Base-by-base conservation (phyloP, 2,113 vertebrate species). In the Eptesicus fuscus region DNA sequence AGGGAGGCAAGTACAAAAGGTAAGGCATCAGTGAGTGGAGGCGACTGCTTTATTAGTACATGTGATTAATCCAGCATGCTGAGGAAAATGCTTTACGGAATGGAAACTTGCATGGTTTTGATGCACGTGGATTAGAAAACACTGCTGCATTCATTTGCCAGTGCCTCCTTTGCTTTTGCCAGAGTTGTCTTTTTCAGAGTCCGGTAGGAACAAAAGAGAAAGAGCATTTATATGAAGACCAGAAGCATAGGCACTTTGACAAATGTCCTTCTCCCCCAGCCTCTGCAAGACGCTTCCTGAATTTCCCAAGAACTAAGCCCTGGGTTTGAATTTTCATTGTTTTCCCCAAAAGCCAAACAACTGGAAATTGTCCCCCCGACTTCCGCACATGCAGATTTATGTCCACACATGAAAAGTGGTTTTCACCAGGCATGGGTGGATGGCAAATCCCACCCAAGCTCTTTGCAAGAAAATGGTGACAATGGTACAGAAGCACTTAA, bases 21-120 rank as follows among this genome's bases (percentile, higher is more conserved):
- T 79, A 95, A 98, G 97, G 97, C 97, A 96, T 97, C 96, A 95
- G 89, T 49, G 96, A 98, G 97, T 7, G 90, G 96, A 97, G 97
- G 97, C 95, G 16, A 96, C 98, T 95, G 96, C 97, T 98, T 97
- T 98, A 98, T 98, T 98, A 98, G 98, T 98, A 98, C 97, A 94
- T 98, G 98, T 97, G 97, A 98, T 98, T 98, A 98, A 98, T 98
- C 98, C 97, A 98, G 98, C 98, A 98, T 98, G 97, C 98, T 98
- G 97, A 97, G 98, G 98, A 98, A 98, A 97, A 98, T 76, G 97
- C 97, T 98, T 98, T 98, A 97, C 92, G 97, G 96, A 98, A 98
- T 98, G 92, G 74, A 98, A 98, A 98, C 95, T 28, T 96, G 96
- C 47, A 2, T 97, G 97, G 59, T 98, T 98, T 98, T 97, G 97